Conservation (phyloP, 2,113 vertebrate species). For the Saccopteryx bilineata region DNA sequence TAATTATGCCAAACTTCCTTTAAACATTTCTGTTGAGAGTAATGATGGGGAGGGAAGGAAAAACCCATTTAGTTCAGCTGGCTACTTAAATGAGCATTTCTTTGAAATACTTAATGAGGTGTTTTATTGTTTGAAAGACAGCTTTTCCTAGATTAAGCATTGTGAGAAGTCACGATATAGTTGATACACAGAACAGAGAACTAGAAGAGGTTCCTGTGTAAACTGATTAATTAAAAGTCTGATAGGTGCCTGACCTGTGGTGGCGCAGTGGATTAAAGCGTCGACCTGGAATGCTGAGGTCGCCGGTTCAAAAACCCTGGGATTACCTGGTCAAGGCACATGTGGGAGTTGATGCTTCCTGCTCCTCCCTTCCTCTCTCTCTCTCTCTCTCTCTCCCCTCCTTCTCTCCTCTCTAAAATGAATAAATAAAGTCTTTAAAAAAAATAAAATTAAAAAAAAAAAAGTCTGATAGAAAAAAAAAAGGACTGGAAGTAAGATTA, state of each 20-base stretch:
- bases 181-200: slow-evolving; percentile 45
- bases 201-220: slow-evolving; percentile 21
- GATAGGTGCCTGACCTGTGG: too few species aligned
- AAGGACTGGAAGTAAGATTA: neutral
- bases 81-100: neutral
- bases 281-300: too few species aligned
- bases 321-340: too few species aligned
- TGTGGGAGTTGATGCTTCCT: too few species aligned
- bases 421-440: too few species aligned
- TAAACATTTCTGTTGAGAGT: slow-evolving; percentile 33
- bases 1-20: slow-evolving; percentile 19
- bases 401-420: too few species aligned
- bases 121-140: slow-evolving; percentile 45
- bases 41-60: neutral
- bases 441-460: too few species aligned
- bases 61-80: slow-evolving; percentile 43
- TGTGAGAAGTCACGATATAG: slow-evolving; percentile 45
- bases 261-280: too few species aligned
- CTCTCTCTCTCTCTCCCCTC: too few species aligned
- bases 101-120: slow-evolving; percentile 33
- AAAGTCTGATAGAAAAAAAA: slow-evolving; percentile 18
- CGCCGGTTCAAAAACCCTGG: too few species aligned
- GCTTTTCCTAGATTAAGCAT: slow-evolving; percentile 18
- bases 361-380: too few species aligned
- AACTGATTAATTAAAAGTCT: neutral